Base-by-base conservation (phyloP, 2,888 invertebrate genomes). In the Invenusta paracnida region DNA sequence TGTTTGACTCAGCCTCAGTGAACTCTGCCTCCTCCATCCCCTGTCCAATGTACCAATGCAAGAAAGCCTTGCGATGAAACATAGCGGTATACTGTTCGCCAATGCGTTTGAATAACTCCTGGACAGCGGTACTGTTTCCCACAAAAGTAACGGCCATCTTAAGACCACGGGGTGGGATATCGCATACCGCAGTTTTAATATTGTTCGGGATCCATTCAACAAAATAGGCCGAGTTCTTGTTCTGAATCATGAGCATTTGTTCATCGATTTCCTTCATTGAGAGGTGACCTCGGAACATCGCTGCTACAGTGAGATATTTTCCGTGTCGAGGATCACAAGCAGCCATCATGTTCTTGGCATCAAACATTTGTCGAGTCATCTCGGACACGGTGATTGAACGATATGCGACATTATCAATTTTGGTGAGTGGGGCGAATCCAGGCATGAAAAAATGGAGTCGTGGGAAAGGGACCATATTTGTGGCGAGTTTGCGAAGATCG, bases 341-440 rank as follows among this genome's bases (percentile, higher is more conserved):
- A 82, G 96, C 96, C 96, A 96, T 96, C 96, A 96, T 96, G 93
- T 96, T 96, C 93, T 96, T 96, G 88, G 96, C 95, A 92, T 96
- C 96, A 92, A 96, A 97, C 94, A 95, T 94, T 23, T 94, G 88
- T 89, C 94, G 94, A 0, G 96, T 96, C 87, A 96, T 93, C 92
- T 96, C 96, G 13, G 96, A 96, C 0, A 96, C 96, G 82, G 96
- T 95, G 84, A 94, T 90, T 0, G 94, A 94, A 29, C 94, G 92
- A 89, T 92, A 96, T 90, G 95, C 95, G 91, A 96, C 96, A 89
- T 95, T 96, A 88, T 29, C 96, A 89, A 96, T 94, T 0, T 95
- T 95, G 28, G 96, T 96, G 31, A 97, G 93, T 93, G 79, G 96
- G 95, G 90, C 96, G 93, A 93, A 96, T 94, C 95, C 96, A 83